Evolutionary conservation across 2,113 vertebrate genomes (phyloP), one percentile per base, ranked within the genome.

Genomic region (Plestiodon gilberti): DNA sequence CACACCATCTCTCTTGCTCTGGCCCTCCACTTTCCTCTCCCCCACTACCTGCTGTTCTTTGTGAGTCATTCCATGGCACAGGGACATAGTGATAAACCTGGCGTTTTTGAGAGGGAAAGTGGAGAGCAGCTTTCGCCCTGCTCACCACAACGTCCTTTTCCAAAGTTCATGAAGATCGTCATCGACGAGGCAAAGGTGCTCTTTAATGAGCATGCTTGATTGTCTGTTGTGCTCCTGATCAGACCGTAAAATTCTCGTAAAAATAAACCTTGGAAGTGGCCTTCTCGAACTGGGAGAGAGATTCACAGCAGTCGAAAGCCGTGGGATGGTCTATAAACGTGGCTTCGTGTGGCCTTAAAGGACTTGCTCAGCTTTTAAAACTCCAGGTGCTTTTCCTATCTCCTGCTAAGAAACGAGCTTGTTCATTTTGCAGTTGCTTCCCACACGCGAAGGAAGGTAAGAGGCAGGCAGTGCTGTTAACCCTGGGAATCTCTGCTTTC

Each of bases 351-450:
- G 6, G 85, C 61, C 78, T 76, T 75, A 38, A 74, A 75, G 61
- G 64, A 69, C 79, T 57, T 64, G 11, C 22, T 30, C 71, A 57
- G 48, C 86, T 64, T n/a, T 87, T 82, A 76, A 76, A 87, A 67
- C 86, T 18, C 40, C 79, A 48, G 86, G 80, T 77, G 64, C 28
- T 70, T 65, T 82, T 65, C 80, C 80, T 82, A 80, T 25, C 62
- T 77, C 48, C 62, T 82, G 71, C 48, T 23, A 67, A 40, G 48
- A 28, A 82, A 82, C 35, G 65, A 75, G 15, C 30, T 9, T 9
- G 15, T 30, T 33, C 10, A 18, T 85, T 69, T 80, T 48, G 22
- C 74, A 69, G 2, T 67, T 17, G n/a, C 30, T 73, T 70, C 38
- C n/a, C 52, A 48, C 38, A 17, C 33, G 18, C 20, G 17, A 1